A percentile compares a stretch with the other conserved stretches of the same genome.
Evolutionary conservation across 1,140 invertebrate species (phyloP).

Genomic region (Leptopilina clavipes): DNA sequence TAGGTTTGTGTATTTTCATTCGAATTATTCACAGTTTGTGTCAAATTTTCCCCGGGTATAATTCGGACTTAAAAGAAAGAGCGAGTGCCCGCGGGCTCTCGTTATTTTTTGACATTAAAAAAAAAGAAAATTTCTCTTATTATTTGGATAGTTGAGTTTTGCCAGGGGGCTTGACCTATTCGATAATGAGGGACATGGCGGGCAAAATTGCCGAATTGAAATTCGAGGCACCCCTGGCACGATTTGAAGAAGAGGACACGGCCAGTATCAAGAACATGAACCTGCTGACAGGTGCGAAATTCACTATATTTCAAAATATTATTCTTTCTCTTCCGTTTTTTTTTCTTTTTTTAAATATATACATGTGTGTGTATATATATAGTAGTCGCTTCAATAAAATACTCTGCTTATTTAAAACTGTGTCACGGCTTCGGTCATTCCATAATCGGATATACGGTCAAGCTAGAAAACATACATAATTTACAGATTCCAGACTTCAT

Average conservation of each 20-base stretch:
- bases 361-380: too few species aligned
- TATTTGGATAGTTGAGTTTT: constrained; percentile 7
- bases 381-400: neutral
- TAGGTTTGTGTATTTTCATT: neutral
- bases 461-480: constrained; percentile 29
- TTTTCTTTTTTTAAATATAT: neutral
- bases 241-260: constrained; percentile 91
- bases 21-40: neutral
- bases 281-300: constrained; percentile 68
- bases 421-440: constrained; percentile 31
- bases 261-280: constrained; percentile 72
- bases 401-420: constrained; percentile 22
- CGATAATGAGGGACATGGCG: constrained; percentile 86
- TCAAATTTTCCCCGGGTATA: constrained; percentile 9
- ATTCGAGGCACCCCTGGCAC: constrained; percentile 96
- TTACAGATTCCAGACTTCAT: constrained; percentile 28
- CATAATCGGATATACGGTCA: constrained; percentile 32
- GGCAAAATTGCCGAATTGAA: constrained; percentile 96
- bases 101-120: neutral
- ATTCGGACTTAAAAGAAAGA: neutral
- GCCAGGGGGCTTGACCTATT: constrained; percentile 51
- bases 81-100: constrained; percentile 31
- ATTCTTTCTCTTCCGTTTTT: neutral
- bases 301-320: neutral
- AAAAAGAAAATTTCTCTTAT: neutral